Evolutionary conservation across 2,113 vertebrate species (phyloP).

Genomic region (Bujurquina vittata): DNA sequence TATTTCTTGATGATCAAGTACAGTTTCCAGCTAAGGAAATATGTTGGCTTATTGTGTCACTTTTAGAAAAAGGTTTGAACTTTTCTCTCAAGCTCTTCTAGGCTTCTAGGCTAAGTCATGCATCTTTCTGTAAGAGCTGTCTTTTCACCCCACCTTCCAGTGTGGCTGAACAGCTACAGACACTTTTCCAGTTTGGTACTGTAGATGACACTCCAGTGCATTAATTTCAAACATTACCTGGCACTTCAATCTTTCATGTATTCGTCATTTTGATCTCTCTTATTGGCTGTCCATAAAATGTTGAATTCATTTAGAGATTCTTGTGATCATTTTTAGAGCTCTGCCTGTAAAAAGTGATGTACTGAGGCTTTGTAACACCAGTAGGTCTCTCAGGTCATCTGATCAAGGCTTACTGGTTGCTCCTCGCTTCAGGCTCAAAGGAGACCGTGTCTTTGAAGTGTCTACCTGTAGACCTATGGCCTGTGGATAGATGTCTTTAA

Average conservation of each 20-base stretch:
- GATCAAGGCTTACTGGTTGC: background rate
- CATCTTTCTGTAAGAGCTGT: background rate
- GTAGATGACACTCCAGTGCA: background rate
- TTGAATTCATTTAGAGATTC: background rate
- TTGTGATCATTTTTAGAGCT: background rate
- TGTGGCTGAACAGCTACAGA: background rate
- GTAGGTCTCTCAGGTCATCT: background rate
- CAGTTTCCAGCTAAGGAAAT: background rate
- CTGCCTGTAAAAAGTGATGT: background rate
- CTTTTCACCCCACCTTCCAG: background rate
- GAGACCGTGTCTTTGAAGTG: background rate
- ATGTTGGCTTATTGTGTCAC: background rate
- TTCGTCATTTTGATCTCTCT: background rate
- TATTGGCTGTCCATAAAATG: background rate
- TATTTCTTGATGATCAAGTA: background rate
- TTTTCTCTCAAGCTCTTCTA: background rate
- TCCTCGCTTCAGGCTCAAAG: background rate
- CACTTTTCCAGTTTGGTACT: background rate
- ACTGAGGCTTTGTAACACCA: background rate
- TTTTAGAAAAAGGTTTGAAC: background rate
- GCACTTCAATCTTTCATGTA: background rate
- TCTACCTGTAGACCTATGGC: background rate
- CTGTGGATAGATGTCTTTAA: background rate
- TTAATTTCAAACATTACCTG: background rate
- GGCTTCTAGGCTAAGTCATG: background rate